Evolutionary conservation across 2,888 invertebrate species (phyloP).

Genomic region (Lycophotia porphyrea): DNA sequence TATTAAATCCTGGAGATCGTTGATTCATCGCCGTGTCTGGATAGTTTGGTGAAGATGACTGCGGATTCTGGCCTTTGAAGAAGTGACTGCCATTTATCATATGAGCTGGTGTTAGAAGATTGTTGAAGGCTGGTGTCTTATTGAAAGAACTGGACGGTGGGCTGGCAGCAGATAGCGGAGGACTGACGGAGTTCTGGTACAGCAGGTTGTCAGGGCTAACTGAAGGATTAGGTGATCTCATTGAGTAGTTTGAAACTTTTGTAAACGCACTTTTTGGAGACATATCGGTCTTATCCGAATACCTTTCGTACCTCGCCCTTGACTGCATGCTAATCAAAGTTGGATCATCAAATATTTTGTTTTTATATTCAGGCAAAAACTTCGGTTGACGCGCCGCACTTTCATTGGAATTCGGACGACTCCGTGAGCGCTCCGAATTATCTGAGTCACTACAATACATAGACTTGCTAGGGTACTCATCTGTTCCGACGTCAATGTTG

Average conservation of each 20-base stretch:
- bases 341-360: constrained; percentile 91
- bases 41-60: constrained; percentile 88
- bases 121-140: constrained; percentile 83
- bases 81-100: constrained; percentile 88
- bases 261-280: constrained; percentile 95
- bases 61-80: constrained; percentile 89
- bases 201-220: constrained; percentile 94
- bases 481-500: constrained; percentile 89
- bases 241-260: constrained; percentile 91
- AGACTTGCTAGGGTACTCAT: constrained; percentile 87
- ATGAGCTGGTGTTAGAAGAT: constrained; percentile 85
- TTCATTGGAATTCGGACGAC: constrained; percentile 89
- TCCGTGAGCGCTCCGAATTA: constrained; percentile 86
- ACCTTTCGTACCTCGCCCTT: constrained; percentile 88
- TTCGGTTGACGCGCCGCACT: constrained; percentile 89
- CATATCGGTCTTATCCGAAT: constrained; percentile 86
- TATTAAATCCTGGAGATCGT: constrained; percentile 76
- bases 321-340: constrained; percentile 88
- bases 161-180: constrained; percentile 91
- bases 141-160: constrained; percentile 87
- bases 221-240: constrained; percentile 92
- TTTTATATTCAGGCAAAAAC: constrained; percentile 88
- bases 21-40: constrained; percentile 81
- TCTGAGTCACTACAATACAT: constrained; percentile 89
- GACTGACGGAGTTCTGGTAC: constrained; percentile 95